phyloP scores from a whole-genome alignment of 2,888 invertebrate species.

The Mythimna lalbum region DNA sequence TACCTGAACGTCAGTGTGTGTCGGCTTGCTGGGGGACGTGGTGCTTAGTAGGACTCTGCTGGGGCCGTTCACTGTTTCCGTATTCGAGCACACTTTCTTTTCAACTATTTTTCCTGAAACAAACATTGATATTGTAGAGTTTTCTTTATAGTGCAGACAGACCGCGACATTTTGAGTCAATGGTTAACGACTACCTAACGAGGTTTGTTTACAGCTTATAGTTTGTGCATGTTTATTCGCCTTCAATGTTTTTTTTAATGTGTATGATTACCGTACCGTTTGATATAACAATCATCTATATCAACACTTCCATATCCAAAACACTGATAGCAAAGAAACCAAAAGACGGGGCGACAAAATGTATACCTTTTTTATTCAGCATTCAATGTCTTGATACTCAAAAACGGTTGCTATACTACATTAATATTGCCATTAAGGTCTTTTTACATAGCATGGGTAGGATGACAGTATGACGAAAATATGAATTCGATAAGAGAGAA shows the following conservation, averaged over 20 bases:
- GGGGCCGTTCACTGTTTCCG: constrained; percentile 85
- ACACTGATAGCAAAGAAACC: too few relatives aligned
- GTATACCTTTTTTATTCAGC: neutral
- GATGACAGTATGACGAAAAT: too few relatives aligned
- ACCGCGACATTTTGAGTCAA: neutral
- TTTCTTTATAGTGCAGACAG: too few relatives aligned
- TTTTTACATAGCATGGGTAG: too few relatives aligned
- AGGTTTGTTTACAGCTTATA: neutral
- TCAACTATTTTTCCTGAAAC: constrained; percentile 92
- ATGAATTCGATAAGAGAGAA: too few relatives aligned
- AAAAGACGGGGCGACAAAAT: neutral
- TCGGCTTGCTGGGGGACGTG: constrained; percentile 76
- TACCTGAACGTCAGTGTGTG: constrained; percentile 89
- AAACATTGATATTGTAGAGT: constrained; percentile 26
- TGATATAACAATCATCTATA: neutral
- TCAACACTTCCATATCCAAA: neutral
- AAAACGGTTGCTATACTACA: neutral
- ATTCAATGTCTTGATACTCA: neutral
- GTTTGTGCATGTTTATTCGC: too few relatives aligned
- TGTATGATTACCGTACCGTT: too few relatives aligned
- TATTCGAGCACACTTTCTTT: constrained; percentile 91
- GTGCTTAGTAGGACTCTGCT: constrained; percentile 83
- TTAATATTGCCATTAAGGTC: neutral
- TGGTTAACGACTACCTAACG: neutral
- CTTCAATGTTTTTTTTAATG: too few relatives aligned